Evolutionary conservation across 2,797 vertebrate species (phyloP).

Genomic region (Catharus ustulatus): DNA sequence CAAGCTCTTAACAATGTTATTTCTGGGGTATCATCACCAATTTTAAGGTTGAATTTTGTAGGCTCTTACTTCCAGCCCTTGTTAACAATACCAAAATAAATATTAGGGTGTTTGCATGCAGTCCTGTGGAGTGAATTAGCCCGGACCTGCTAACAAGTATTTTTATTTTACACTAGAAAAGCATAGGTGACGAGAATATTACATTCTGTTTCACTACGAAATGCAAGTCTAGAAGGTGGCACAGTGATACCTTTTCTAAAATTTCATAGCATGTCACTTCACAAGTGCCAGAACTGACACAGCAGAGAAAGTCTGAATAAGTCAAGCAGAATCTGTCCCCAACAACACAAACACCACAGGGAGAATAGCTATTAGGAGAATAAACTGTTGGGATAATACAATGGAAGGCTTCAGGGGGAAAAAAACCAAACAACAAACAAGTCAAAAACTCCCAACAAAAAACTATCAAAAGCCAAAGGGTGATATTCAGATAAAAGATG

Average conservation of each 20-base stretch:
- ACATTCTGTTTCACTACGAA: not conserved
- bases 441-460: not conserved
- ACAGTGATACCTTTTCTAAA: not conserved
- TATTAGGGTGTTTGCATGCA: not conserved
- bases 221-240: not conserved
- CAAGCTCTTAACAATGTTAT: not conserved
- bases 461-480: not conserved
- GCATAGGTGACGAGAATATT: not conserved
- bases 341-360: not conserved
- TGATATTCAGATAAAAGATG: not conserved
- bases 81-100: not conserved
- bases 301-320: not conserved
- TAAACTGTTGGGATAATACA: not conserved
- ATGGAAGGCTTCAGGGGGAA: not conserved
- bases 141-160: not conserved
- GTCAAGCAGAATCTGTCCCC: not conserved
- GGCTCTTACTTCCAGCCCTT: not conserved
- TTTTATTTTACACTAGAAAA: not conserved
- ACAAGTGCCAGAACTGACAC: not conserved
- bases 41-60: not conserved
- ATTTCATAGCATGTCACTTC: not conserved
- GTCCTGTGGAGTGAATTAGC: not conserved
- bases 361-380: not conserved
- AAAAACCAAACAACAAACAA: not conserved
- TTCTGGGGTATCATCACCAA: not conserved